These are phyloP conservation scores for Chrysoperla carnea DNA, from an alignment of 1,140 invertebrate species.

Conservation along the genomic window DNA sequence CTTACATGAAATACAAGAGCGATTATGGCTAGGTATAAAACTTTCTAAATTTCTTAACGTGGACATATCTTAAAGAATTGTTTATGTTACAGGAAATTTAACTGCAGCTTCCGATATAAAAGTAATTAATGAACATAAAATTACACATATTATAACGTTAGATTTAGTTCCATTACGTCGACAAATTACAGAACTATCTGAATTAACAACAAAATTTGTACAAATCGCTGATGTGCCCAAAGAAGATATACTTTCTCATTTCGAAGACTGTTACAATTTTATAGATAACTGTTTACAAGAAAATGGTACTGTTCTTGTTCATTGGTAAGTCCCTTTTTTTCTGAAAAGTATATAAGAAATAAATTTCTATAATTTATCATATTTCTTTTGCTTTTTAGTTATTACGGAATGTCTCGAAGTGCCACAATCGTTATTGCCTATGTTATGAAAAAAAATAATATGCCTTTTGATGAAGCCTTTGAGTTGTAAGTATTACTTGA, in stretches of 20 bases:
- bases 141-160: slow-evolving; percentile 61
- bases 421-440: slow-evolving; percentile 68
- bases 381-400: slow-evolving; percentile 26
- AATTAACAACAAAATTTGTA: slow-evolving; percentile 53
- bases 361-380: slow-evolving; percentile 1
- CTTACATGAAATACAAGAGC: slow-evolving; percentile 45
- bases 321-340: slow-evolving; percentile 61
- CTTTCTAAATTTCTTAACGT: background rate
- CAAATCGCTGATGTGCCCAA: slow-evolving; percentile 66
- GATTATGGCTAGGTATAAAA: slow-evolving; percentile 43
- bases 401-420: slow-evolving; percentile 73
- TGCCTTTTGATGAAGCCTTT: slow-evolving; percentile 53
- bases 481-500: slow-evolving; percentile 20
- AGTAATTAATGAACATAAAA: slow-evolving; percentile 41
- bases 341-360: slow-evolving; percentile 1
- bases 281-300: slow-evolving; percentile 36
- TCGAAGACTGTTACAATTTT: slow-evolving; percentile 55
- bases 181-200: slow-evolving; percentile 42
- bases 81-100: slow-evolving; percentile 38
- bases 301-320: slow-evolving; percentile 49
- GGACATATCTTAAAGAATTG: too few relatives aligned
- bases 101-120: slow-evolving; percentile 56
- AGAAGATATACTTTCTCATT: slow-evolving; percentile 62
- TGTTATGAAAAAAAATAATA: slow-evolving; percentile 62
- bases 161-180: slow-evolving; percentile 65